Evolutionary conservation across 2,113 vertebrate genomes (phyloP).

Genomic region (Eleginops maclovinus): DNA sequence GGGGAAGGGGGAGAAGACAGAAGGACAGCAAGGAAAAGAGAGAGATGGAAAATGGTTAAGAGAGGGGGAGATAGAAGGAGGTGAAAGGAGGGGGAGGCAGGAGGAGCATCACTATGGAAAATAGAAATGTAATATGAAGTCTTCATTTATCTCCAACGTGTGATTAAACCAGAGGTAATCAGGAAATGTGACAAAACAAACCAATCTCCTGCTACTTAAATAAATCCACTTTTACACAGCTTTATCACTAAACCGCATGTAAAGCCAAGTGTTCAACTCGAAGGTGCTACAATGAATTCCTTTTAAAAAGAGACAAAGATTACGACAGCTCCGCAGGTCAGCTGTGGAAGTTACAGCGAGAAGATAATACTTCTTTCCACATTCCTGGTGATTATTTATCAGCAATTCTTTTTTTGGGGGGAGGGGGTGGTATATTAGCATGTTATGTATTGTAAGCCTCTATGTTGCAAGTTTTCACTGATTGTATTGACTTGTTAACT

Average conservation of each 20-base stretch:
- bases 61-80: conserved; percentile 32
- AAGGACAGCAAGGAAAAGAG: conserved; percentile 29
- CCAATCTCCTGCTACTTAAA: conserved; percentile 31
- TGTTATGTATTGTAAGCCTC: too few relatives aligned
- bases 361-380: too few relatives aligned
- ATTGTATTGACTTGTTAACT: too few relatives aligned
- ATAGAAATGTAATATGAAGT: conserved; percentile 58
- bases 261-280: conserved; percentile 7
- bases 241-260: conserved; percentile 24
- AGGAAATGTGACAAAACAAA: conserved; percentile 35
- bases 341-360: background rate
- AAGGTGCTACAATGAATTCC: too few relatives aligned
- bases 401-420: too few relatives aligned
- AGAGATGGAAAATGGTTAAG: conserved; percentile 27
- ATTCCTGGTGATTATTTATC: too few relatives aligned
- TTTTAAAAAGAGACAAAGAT: background rate
- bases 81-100: conserved; percentile 27
- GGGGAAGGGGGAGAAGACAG: conserved; percentile 6
- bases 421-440: too few relatives aligned
- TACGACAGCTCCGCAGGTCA: conserved; percentile 24
- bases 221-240: conserved; percentile 39
- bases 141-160: conserved; percentile 49
- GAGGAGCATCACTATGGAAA: conserved; percentile 51
- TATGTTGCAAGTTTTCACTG: too few relatives aligned
- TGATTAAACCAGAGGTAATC: conserved; percentile 37